Conservation (phyloP, 2,888 invertebrate species). For the Hypercompe scribonia region DNA sequence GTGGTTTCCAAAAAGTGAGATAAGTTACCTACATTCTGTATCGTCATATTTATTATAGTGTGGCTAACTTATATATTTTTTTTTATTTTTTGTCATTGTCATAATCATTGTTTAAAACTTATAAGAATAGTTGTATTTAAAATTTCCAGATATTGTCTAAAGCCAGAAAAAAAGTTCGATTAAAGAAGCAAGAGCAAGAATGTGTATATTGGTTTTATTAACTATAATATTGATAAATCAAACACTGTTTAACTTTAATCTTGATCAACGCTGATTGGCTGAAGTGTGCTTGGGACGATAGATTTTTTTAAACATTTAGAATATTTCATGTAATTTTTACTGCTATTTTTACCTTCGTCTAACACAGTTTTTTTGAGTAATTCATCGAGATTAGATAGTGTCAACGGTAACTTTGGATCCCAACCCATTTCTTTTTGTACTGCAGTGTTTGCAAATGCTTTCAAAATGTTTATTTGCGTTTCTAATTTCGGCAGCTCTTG, state of each 20-base stretch:
- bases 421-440: slow-evolving; percentile 58
- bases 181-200: neutral
- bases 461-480: slow-evolving; percentile 73
- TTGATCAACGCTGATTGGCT: slow-evolving; percentile 19
- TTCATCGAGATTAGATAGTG: slow-evolving; percentile 63
- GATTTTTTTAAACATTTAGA: slow-evolving; percentile 22
- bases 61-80: no score
- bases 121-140: neutral
- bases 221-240: slow-evolving; percentile 10
- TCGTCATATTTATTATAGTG: neutral
- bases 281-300: slow-evolving; percentile 1
- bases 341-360: slow-evolving; percentile 38
- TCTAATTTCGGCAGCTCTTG: slow-evolving; percentile 74
- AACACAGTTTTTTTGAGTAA: slow-evolving; percentile 46
- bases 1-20: no score
- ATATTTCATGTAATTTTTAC: slow-evolving; percentile 25
- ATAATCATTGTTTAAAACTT: neutral
- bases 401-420: slow-evolving; percentile 55
- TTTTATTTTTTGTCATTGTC: no score
- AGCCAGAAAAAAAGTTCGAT: neutral
- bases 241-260: slow-evolving; percentile 39
- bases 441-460: slow-evolving; percentile 64
- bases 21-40: neutral
- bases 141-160: slow-evolving; percentile 13
- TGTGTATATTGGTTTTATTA: slow-evolving; percentile 23